Evolutionary conservation across 2,888 invertebrate genomes (phyloP).

Genomic region (Dynastes tityus): DNA sequence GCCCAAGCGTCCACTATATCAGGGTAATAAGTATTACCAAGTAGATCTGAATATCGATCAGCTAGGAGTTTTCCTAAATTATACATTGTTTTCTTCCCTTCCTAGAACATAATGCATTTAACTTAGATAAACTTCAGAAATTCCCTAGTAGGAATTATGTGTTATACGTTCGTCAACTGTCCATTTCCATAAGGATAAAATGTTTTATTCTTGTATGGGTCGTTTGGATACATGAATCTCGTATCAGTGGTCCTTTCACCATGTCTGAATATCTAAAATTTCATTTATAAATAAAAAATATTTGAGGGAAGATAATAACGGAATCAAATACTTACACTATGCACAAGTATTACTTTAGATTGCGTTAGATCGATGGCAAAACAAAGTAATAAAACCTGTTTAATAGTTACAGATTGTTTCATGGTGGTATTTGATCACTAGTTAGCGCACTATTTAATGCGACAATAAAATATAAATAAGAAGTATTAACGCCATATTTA

Average conservation of each 20-base stretch:
- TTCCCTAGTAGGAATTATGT: too few species aligned
- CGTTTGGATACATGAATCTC: slow-evolving; percentile 77
- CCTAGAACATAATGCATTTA: slow-evolving; percentile 69
- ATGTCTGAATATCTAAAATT: slow-evolving; percentile 78
- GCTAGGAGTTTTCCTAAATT: slow-evolving; percentile 82
- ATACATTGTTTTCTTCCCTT: slow-evolving; percentile 83
- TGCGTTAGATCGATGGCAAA: slow-evolving; percentile 16
- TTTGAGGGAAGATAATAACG: not conserved
- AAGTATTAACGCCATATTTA: slow-evolving; percentile 1
- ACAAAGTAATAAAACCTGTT: not conserved
- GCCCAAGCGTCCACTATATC: slow-evolving; percentile 71
- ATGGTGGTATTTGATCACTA: not conserved
- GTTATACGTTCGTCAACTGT: slow-evolving; percentile 73
- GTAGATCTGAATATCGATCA: slow-evolving; percentile 79
- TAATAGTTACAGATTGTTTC: not conserved
- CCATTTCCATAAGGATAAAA: slow-evolving; percentile 82
- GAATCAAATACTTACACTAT: not conserved
- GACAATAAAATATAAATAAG: slow-evolving; percentile 7
- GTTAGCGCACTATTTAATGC: not conserved
- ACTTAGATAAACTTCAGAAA: not conserved
- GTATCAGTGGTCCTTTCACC: slow-evolving; percentile 81
- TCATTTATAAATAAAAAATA: not conserved
- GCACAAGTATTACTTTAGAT: slow-evolving; percentile 27
- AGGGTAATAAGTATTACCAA: slow-evolving; percentile 77
- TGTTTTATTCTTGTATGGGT: slow-evolving; percentile 75